Percentiles rank a stretch among this genome's conserved stretches.
Evolutionary conservation across 2,797 vertebrate genomes (phyloP).

Genomic region (Chaetophractus vellerosus): DNA sequence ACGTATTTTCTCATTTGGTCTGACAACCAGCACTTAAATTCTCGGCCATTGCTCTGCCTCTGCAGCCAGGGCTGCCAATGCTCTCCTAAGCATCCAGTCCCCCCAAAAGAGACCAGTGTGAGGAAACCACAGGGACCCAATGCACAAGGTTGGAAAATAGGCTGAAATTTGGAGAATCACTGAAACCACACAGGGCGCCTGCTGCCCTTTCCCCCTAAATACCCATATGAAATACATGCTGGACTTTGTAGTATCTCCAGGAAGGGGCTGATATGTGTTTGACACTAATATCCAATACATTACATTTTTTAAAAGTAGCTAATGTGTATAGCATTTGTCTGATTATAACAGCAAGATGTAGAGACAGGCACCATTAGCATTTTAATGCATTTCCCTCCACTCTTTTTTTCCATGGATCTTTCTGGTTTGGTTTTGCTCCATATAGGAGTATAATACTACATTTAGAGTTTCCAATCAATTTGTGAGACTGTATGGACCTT

Average conservation of each 20-base stretch:
- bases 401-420: no score
- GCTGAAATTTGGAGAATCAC: constrained; percentile 8
- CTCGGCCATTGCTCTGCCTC: neutral
- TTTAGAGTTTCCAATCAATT: neutral
- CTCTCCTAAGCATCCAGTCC: neutral
- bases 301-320: no score
- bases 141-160: neutral
- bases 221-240: neutral
- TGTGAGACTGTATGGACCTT: neutral
- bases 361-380: no score
- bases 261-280: no score
- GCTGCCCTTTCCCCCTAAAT: neutral
- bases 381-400: no score
- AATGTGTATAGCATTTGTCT: no score
- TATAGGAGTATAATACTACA: neutral
- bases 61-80: neutral
- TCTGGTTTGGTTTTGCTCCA: no score
- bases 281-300: no score
- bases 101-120: neutral
- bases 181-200: neutral
- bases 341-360: no score
- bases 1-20: neutral
- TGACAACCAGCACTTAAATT: neutral
- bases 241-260: no score
- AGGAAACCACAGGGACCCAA: neutral